Percentiles rank a stretch among this genome's conserved stretches.
Evolutionary conservation across 2,113 vertebrate species (phyloP).

Genomic region (Athene cunicularia): DNA sequence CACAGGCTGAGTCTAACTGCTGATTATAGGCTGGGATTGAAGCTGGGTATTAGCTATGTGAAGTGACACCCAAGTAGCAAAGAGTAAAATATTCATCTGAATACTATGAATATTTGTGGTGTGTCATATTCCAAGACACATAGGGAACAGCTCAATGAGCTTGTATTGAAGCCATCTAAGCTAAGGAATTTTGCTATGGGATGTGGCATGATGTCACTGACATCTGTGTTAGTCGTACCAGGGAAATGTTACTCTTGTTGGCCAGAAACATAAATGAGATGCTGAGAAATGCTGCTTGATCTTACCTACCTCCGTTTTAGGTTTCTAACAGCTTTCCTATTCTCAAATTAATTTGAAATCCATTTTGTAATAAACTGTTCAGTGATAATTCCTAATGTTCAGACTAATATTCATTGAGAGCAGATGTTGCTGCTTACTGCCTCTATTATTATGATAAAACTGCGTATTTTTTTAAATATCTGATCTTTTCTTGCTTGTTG

Average conservation of each 20-base stretch:
- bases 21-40: background rate
- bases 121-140: background rate
- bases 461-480: background rate
- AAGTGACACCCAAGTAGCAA: background rate
- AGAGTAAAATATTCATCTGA: background rate
- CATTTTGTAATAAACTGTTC: background rate
- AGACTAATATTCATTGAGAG: background rate
- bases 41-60: background rate
- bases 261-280: background rate
- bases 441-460: background rate
- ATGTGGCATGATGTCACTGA: background rate
- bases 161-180: background rate
- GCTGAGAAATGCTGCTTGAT: background rate
- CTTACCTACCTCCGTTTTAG: background rate
- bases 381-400: background rate
- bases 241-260: background rate
- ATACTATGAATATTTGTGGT: background rate
- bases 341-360: slow-evolving; percentile 39
- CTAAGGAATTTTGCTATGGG: background rate
- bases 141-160: background rate
- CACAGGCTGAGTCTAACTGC: background rate
- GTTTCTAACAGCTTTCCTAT: background rate
- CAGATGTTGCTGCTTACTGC: background rate
- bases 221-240: background rate
- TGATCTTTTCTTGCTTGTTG: background rate